These are phyloP conservation scores for Nymphalis urticae DNA, from an alignment of 2,888 invertebrate species.

Conservation along the genomic window DNA sequence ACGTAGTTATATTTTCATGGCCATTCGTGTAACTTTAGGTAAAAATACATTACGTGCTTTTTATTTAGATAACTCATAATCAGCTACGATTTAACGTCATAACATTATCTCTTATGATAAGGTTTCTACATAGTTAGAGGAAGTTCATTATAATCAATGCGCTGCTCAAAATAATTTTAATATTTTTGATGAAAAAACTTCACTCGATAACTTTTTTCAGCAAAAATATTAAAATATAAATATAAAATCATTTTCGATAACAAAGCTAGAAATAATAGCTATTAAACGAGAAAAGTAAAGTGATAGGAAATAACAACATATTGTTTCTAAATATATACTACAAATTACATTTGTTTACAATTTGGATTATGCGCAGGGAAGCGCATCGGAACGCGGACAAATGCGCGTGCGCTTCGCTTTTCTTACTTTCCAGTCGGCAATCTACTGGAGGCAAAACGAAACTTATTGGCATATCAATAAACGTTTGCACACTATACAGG, in stretches of 20 bases:
- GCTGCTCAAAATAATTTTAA: slow-evolving; percentile 3
- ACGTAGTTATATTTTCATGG: slow-evolving; percentile 37
- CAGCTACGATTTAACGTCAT: slow-evolving; percentile 61
- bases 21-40: slow-evolving; percentile 33
- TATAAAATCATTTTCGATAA: too few species aligned
- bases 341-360: slow-evolving; percentile 28
- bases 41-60: slow-evolving; percentile 49
- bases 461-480: slow-evolving; percentile 35
- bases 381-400: slow-evolving; percentile 69
- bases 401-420: slow-evolving; percentile 61
- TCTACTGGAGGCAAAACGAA: slow-evolving; percentile 47
- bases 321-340: not conserved
- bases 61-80: slow-evolving; percentile 52
- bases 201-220: not conserved
- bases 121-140: slow-evolving; percentile 55
- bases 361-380: slow-evolving; percentile 49
- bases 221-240: too few species aligned
- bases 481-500: slow-evolving; percentile 27
- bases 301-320: not conserved
- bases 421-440: slow-evolving; percentile 68
- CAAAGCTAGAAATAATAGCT: too few species aligned
- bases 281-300: too few species aligned
- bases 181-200: not conserved
- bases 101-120: slow-evolving; percentile 65
- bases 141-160: slow-evolving; percentile 38